These are phyloP conservation scores for Pheosia tremula DNA, from an alignment of 2,888 invertebrate species.

Conservation along the genomic window DNA sequence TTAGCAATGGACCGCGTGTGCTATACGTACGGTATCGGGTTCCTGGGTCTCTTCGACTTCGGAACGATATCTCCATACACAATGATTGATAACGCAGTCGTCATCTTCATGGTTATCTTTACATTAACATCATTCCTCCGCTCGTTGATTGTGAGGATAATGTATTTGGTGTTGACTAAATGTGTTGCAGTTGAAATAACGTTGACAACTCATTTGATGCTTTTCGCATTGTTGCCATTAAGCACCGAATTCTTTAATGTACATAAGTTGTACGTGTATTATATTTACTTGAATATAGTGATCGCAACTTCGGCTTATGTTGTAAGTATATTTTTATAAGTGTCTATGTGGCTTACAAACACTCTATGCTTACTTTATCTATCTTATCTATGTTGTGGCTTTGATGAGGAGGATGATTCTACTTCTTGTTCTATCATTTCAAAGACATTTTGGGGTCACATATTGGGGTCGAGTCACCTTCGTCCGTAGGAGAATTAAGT, in stretches of 20 bases:
- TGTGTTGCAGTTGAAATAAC: constrained; percentile 49
- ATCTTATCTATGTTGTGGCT: too few species aligned
- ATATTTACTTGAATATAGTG: constrained; percentile 57
- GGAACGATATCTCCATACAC: constrained; percentile 59
- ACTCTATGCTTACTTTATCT: too few species aligned
- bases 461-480: too few species aligned
- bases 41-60: constrained; percentile 65
- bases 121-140: constrained; percentile 53
- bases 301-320: constrained; percentile 46
- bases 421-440: too few species aligned
- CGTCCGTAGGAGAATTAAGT: too few species aligned
- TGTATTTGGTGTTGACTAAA: constrained; percentile 45
- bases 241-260: constrained; percentile 59
- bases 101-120: constrained; percentile 55
- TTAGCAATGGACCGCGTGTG: constrained; percentile 43
- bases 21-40: constrained; percentile 61
- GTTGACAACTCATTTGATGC: constrained; percentile 51
- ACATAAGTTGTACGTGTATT: constrained; percentile 56
- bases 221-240: constrained; percentile 60
- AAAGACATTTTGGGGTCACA: too few species aligned
- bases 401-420: too few species aligned
- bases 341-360: too few species aligned
- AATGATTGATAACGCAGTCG: constrained; percentile 65
- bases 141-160: constrained; percentile 55
- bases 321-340: constrained; percentile 43